Conservation (phyloP, 2,888 invertebrate species). For the Tromatobia lineatoria region DNA sequence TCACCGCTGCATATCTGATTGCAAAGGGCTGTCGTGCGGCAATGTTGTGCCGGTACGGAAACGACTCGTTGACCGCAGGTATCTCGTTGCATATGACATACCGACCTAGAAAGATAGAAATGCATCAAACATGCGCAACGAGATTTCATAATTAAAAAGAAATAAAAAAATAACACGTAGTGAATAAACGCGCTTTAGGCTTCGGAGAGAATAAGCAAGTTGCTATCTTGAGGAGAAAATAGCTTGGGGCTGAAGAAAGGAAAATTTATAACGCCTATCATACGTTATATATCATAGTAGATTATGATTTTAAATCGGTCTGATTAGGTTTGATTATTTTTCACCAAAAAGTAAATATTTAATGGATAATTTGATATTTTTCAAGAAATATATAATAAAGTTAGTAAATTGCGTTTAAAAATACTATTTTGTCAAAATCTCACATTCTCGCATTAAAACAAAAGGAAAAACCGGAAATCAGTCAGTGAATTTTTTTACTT, state of each 20-base stretch:
- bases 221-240: constrained; percentile 2
- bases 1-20: constrained; percentile 91
- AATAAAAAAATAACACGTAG: not conserved
- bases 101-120: constrained; percentile 87
- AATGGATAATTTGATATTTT: too few relatives aligned
- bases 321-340: too few relatives aligned
- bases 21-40: constrained; percentile 94
- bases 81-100: constrained; percentile 93
- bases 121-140: constrained; percentile 9
- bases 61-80: constrained; percentile 96
- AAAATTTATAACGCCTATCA: constrained; percentile 26
- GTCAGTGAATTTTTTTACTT: too few relatives aligned
- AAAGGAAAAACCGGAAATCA: too few relatives aligned
- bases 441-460: too few relatives aligned
- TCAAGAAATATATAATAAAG: too few relatives aligned
- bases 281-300: too few relatives aligned
- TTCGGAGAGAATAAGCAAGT: not conserved
- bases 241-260: not conserved
- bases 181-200: not conserved
- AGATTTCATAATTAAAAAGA: constrained; percentile 10
- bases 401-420: too few relatives aligned
- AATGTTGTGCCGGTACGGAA: constrained; percentile 93
- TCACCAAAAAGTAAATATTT: too few relatives aligned
- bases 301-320: too few relatives aligned
- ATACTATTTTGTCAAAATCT: too few relatives aligned